These are phyloP conservation scores for Ectropis grisescens DNA, from an alignment of 1,140 invertebrate genomes.

Conservation along the genomic window DNA sequence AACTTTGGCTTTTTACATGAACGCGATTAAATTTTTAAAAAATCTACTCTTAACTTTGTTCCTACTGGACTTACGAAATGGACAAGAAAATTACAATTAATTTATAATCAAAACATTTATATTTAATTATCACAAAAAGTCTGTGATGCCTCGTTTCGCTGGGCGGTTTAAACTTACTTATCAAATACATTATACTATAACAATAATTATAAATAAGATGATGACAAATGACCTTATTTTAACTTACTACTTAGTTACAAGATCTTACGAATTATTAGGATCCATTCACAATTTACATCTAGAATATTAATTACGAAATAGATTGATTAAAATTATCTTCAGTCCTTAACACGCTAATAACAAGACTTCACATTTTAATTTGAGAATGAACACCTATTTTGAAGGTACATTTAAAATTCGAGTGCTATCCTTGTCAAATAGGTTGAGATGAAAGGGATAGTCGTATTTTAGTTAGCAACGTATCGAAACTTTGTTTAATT, in stretches of 20 bases:
- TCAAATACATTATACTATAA: constrained; percentile 10
- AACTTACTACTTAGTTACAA: constrained; percentile 20
- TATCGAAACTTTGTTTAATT: too few species aligned
- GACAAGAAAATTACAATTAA: constrained; percentile 11
- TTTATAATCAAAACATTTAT: constrained; percentile 4
- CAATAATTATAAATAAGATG: constrained; percentile 22
- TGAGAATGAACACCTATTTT: too few species aligned
- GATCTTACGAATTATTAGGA: constrained; percentile 43
- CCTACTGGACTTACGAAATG: constrained; percentile 14
- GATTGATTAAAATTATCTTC: constrained; percentile 7
- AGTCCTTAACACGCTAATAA: constrained; percentile 14
- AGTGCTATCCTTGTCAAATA: too few species aligned
- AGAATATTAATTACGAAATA: constrained; percentile 14
- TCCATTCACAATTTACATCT: constrained; percentile 41
- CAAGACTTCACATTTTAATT: constrained; percentile 5
- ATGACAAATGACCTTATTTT: constrained; percentile 9
- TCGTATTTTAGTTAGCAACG: too few species aligned
- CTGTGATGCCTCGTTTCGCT: constrained; percentile 12
- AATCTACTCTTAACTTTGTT: constrained; percentile 14
- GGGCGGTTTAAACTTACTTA: too few species aligned
- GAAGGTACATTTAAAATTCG: too few species aligned
- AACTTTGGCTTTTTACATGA: constrained; percentile 24
- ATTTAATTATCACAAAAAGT: constrained; percentile 12
- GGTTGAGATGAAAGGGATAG: too few species aligned
- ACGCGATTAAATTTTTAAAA: constrained; percentile 9